A percentile compares a stretch with the other conserved stretches of the same genome.
Conservation (phyloP, 2,888 invertebrate genomes). For the Caradrina clavipalpis region DNA sequence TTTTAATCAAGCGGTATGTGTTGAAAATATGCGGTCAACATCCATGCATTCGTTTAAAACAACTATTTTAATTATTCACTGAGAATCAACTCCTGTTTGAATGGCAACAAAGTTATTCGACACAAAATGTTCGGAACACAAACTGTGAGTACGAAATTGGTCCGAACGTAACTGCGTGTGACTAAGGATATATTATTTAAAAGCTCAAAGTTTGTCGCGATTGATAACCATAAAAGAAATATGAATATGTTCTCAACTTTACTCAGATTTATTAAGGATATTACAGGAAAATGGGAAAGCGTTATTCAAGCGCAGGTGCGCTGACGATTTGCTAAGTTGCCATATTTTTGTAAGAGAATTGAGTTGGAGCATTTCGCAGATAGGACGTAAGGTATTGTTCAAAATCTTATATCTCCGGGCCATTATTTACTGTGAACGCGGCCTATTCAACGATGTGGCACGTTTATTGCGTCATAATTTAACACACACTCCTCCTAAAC, state of each 20-base stretch:
- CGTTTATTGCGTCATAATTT: conserved; percentile 66
- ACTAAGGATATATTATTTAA: conserved; percentile 58
- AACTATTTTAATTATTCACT: conserved; percentile 83
- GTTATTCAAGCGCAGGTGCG: conserved; percentile 89
- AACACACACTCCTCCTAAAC: conserved; percentile 47
- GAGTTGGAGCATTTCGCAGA: conserved; percentile 70
- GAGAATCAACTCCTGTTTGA: conserved; percentile 70
- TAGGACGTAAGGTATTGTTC: conserved; percentile 65
- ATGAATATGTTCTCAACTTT: conserved; percentile 85
- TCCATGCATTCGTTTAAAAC: conserved; percentile 76
- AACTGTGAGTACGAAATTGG: conserved; percentile 51
- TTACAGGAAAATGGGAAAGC: conserved; percentile 85
- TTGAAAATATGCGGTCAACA: conserved; percentile 80
- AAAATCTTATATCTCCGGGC: conserved; percentile 62
- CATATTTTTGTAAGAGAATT: conserved; percentile 87
- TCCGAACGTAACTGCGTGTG: conserved; percentile 42
- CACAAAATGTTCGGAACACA: conserved; percentile 50
- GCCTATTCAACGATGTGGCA: conserved; percentile 55
- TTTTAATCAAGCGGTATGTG: conserved; percentile 79
- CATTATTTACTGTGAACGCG: conserved; percentile 61
- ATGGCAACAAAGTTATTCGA: conserved; percentile 67
- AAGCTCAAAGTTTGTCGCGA: conserved; percentile 62
- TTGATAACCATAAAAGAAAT: conserved; percentile 74
- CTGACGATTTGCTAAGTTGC: conserved; percentile 89
- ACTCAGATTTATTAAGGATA: conserved; percentile 87